Evolutionary conservation across 2,797 vertebrate species (phyloP).

Genomic region (Cryptoblepharus egeriae): DNA sequence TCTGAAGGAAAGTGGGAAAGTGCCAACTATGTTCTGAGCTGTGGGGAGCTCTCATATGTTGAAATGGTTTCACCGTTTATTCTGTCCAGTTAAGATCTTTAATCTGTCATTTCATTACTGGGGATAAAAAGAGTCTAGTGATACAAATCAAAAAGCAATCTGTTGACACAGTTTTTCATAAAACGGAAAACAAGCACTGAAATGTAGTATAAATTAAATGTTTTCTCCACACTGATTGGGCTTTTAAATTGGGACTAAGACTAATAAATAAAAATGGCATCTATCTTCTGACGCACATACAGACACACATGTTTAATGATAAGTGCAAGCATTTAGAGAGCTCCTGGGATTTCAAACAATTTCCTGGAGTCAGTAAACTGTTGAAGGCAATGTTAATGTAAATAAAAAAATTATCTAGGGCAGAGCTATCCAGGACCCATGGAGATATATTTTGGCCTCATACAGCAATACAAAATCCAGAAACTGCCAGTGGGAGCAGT

Average conservation of each 20-base stretch:
- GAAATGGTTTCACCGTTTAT: slow-evolving; percentile 34
- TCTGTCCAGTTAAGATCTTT: slow-evolving; percentile 51
- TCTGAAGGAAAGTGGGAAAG: not conserved
- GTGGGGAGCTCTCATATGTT: slow-evolving; percentile 43
- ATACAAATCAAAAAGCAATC: slow-evolving; percentile 47
- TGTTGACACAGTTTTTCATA: slow-evolving; percentile 16
- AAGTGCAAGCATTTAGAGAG: slow-evolving; percentile 51
- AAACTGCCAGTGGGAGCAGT: slow-evolving; percentile 52
- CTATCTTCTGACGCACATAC: slow-evolving; percentile 48
- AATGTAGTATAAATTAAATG: slow-evolving; percentile 44
- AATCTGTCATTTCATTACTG: slow-evolving; percentile 46
- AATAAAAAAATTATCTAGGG: slow-evolving; percentile 67
- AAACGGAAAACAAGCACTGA: not conserved
- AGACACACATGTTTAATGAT: not conserved
- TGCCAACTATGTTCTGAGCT: slow-evolving; percentile 28
- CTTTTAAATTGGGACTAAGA: slow-evolving; percentile 47
- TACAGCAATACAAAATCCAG: slow-evolving; percentile 50
- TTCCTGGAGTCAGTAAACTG: slow-evolving; percentile 69
- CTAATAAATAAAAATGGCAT: slow-evolving; percentile 33
- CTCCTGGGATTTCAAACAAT: slow-evolving; percentile 66
- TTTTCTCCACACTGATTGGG: slow-evolving; percentile 42
- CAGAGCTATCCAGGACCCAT: slow-evolving; percentile 56
- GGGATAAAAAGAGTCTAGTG: slow-evolving; percentile 41
- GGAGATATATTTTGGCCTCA: slow-evolving; percentile 61
- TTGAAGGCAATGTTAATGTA: slow-evolving; percentile 63